Evolutionary conservation across 2,888 invertebrate species (phyloP).

Genomic region (Dolichopus griseipennis): DNA sequence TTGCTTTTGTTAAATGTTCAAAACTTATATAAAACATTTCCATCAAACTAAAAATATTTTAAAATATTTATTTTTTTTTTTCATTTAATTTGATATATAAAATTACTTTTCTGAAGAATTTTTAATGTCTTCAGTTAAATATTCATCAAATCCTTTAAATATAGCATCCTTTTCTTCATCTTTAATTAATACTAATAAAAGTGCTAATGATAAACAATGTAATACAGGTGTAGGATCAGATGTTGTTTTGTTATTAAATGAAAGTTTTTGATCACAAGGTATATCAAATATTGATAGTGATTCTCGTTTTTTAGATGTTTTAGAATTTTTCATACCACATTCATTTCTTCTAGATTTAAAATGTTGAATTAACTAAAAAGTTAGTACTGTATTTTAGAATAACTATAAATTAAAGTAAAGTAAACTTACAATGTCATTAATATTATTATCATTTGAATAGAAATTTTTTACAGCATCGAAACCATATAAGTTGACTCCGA

Average conservation of each 20-base stretch:
- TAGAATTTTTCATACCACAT: background rate
- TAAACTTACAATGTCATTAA: slow-evolving; percentile 30
- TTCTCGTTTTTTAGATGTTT: slow-evolving; percentile 28
- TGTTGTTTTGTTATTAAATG: background rate
- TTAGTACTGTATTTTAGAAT: background rate
- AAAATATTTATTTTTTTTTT: background rate
- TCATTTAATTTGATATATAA: background rate
- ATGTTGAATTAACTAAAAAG: background rate
- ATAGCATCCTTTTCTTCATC: slow-evolving; percentile 27
- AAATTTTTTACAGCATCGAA: slow-evolving; percentile 28
- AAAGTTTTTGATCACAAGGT: background rate
- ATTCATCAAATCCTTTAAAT: slow-evolving; percentile 26
- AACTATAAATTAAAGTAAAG: background rate
- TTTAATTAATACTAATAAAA: slow-evolving; percentile 31
- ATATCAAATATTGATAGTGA: slow-evolving; percentile 41
- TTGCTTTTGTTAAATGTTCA: slow-evolving; percentile 36
- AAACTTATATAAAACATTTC: slow-evolving; percentile 35
- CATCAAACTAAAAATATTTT: slow-evolving; percentile 20
- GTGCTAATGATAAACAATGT: slow-evolving; percentile 34
- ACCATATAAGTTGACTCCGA: slow-evolving; percentile 32
- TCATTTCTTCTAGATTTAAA: background rate
- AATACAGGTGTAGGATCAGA: slow-evolving; percentile 30
- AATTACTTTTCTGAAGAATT: slow-evolving; percentile 26
- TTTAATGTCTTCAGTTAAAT: slow-evolving; percentile 23
- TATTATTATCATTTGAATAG: slow-evolving; percentile 27